These are phyloP conservation scores for Phylloscopus collybita DNA, from an alignment of 2,797 vertebrate species.

Conservation along the genomic window DNA sequence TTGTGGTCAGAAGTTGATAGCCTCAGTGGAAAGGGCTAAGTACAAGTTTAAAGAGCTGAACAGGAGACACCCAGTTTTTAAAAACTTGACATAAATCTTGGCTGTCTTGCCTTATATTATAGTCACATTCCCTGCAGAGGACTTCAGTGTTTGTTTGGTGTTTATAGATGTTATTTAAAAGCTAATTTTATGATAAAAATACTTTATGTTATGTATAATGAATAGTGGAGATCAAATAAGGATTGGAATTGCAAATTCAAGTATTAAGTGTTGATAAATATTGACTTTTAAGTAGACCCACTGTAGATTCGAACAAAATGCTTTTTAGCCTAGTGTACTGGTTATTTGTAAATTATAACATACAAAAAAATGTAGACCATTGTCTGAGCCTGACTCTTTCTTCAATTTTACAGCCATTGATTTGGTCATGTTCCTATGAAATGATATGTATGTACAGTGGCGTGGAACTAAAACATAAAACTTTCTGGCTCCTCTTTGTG, in stretches of 20 bases:
- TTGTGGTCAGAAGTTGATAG: slow-evolving; percentile 21
- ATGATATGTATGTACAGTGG: background rate
- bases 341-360: background rate
- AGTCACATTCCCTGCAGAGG: background rate
- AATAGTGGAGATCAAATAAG: slow-evolving; percentile 39
- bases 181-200: slow-evolving; percentile 3
- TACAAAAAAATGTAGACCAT: background rate
- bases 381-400: background rate
- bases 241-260: slow-evolving; percentile 42
- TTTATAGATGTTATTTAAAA: slow-evolving; percentile 2
- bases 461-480: background rate
- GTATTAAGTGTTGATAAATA: slow-evolving; percentile 48
- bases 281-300: slow-evolving; percentile 31
- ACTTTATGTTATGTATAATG: slow-evolving; percentile 15
- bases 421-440: background rate
- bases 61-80: background rate
- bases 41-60: slow-evolving; percentile 8
- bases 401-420: background rate
- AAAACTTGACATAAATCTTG: slow-evolving; percentile 28
- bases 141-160: background rate
- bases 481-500: background rate
- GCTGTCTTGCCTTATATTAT: background rate
- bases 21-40: background rate
- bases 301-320: slow-evolving; percentile 28
- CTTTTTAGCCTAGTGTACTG: background rate